phyloP scores from a whole-genome alignment of 2,113 vertebrate species.

The Abramis brama region DNA sequence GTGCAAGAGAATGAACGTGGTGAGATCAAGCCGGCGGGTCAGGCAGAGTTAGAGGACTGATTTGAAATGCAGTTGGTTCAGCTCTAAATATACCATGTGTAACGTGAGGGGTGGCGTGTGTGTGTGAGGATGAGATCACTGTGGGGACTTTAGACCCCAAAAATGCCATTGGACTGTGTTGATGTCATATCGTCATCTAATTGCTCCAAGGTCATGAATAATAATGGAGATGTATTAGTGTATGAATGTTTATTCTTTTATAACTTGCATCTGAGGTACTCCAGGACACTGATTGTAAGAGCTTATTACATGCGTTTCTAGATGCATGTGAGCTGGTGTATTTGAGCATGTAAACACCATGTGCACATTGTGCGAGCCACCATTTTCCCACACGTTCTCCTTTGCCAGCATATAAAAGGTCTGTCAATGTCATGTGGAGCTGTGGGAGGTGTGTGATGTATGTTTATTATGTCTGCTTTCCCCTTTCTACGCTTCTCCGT shows the following conservation, averaged over 20 bases:
- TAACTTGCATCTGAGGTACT: background rate
- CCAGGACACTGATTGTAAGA: conserved; percentile 1
- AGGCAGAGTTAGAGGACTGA: conserved; percentile 54
- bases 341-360: conserved; percentile 47
- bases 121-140: conserved; percentile 34
- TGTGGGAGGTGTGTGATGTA: background rate
- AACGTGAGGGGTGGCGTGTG: conserved; percentile 52
- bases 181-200: conserved; percentile 26
- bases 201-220: conserved; percentile 41
- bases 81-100: conserved; percentile 65
- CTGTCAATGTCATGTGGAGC: conserved; percentile 30
- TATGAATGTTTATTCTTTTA: background rate
- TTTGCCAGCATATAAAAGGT: conserved; percentile 7
- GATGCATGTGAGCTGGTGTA: background rate
- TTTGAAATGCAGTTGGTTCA: conserved; percentile 68
- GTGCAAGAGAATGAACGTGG: conserved; percentile 29
- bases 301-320: background rate
- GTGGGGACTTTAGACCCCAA: conserved; percentile 2
- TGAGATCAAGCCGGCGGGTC: conserved; percentile 44
- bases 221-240: background rate
- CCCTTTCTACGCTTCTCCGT: background rate
- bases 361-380: conserved; percentile 10
- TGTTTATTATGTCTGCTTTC: background rate
- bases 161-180: conserved; percentile 23
- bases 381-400: conserved; percentile 10